Base-by-base conservation (phyloP, 2,797 vertebrate species). In the Odontamblyopus lacepedii region DNA sequence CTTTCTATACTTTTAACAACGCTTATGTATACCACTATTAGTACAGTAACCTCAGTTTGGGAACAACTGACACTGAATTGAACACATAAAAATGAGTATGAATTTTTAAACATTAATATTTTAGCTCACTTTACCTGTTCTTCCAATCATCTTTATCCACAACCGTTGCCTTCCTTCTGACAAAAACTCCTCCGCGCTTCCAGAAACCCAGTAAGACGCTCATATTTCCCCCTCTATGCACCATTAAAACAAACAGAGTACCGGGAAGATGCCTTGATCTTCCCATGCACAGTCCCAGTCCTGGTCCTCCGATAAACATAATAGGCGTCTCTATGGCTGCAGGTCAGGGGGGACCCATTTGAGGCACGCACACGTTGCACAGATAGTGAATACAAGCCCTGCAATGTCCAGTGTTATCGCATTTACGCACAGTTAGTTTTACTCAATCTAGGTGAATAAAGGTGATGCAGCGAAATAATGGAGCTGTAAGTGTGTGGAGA, bases 131-230 rank as follows among this genome's bases (percentile, higher is more conserved):
- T 63, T 63, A 63, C 62, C 35, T 63, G 35, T 26, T 38, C 8
- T 35, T 35, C 18, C 30, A 2, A 30, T 35, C 8, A 3, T 38
- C 19, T 32, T 6, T 38, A 9, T 38, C 18, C 35, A 32, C 57
- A n/a, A 11, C 30, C 9, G 8, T 1, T 3, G 9, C 30, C 3
- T 23, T 23, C n/a, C 19, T 23, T 44, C 62, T 44, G 18, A 7
- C 32, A 13, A 41, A 63, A 63, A 44, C 35, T 0, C 41, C 44
- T 18, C 44, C 11, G 16, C 30, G 15, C 1, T 13, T 50, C 63
- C 63, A 48, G 23, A 66, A 51, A 50, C 62, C 41, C 35, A 48
- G 26, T 29, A 66, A 26, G 16, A 66, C 51, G 50, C 64, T 66
- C 64, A 51, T 66, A 6, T 50, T 29, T 26, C 50, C 38, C 38